phyloP scores from a whole-genome alignment of 2,888 invertebrate species.

The Mechanitis mazaeus region DNA sequence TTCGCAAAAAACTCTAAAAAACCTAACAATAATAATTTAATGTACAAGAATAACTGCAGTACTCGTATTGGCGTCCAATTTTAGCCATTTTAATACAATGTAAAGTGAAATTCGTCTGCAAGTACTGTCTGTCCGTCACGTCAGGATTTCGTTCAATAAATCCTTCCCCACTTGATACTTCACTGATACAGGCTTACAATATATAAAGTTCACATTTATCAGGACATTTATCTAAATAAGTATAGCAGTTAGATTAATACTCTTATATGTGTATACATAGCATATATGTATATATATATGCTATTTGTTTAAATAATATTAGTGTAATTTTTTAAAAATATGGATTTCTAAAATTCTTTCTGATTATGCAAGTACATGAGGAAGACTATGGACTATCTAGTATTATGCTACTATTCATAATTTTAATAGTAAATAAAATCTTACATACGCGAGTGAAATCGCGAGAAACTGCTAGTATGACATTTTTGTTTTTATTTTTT shows the following conservation, averaged over 20 bases:
- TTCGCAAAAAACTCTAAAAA: no score
- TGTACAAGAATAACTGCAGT: neutral
- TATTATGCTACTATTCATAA: no score
- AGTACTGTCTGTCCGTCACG: slow-evolving; percentile 22
- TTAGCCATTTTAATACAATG: neutral
- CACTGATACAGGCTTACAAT: slow-evolving; percentile 17
- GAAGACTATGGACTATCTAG: no score
- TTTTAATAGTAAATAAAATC: no score
- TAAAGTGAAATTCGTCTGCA: neutral
- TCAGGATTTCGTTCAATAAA: slow-evolving; percentile 30
- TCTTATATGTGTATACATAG: no score
- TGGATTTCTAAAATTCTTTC: no score
- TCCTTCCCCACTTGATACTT: slow-evolving; percentile 35
- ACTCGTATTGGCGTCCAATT: neutral
- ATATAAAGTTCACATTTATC: slow-evolving; percentile 27
- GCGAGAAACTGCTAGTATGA: no score
- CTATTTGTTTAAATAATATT: neutral
- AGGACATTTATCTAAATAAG: slow-evolving; percentile 1
- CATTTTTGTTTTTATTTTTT: no score
- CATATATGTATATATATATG: neutral
- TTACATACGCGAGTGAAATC: no score
- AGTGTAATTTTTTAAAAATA: no score
- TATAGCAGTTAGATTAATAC: neutral
- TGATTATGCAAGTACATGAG: no score
- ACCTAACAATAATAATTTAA: no score